phyloP scores from a whole-genome alignment of 2,888 invertebrate genomes.

The Phoenoteleia sp. region DNA sequence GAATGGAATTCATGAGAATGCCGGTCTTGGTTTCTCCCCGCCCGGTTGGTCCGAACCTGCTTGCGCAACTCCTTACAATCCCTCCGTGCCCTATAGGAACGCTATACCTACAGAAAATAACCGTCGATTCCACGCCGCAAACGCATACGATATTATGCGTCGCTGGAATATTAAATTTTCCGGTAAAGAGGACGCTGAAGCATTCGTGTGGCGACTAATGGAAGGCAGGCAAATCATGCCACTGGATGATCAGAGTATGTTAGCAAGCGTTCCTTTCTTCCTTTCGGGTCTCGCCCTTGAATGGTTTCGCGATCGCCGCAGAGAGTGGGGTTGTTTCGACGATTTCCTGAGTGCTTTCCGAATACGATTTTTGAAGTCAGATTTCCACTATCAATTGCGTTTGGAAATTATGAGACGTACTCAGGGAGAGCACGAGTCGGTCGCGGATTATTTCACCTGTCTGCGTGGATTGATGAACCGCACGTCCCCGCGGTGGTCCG shows the following conservation, averaged over 20 bases:
- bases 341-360: neutral
- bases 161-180: neutral
- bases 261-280: neutral
- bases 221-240: slow-evolving; percentile 5
- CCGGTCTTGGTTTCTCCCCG: no score
- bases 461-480: neutral
- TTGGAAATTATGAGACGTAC: neutral
- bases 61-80: no score
- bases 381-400: neutral
- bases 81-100: no score
- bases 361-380: neutral
- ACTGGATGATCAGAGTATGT: neutral
- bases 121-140: no score
- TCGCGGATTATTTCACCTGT: slow-evolving; percentile 16
- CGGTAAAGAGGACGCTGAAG: neutral
- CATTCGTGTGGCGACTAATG: neutral
- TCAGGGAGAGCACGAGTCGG: neutral
- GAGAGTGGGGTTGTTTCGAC: neutral
- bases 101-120: no score
- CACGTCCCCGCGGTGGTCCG: neutral
- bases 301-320: neutral
- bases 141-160: slow-evolving; percentile 3
- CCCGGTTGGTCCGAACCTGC: no score
- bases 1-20: no score
- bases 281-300: neutral